Evolutionary conservation across 2,888 invertebrate species (phyloP).

Genomic region (Prenolepis imparis): DNA sequence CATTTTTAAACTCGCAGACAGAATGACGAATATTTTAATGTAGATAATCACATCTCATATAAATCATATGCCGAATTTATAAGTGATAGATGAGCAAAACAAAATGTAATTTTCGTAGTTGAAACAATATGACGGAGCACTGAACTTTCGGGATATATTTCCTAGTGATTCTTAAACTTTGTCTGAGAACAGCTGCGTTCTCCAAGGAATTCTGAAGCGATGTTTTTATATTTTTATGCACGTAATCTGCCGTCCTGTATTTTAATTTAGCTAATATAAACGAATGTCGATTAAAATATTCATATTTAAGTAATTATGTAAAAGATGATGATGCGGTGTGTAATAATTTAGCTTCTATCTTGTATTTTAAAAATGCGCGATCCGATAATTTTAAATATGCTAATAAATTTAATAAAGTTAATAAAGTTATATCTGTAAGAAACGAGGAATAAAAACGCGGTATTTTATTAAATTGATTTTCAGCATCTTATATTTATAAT

Average conservation of each 20-base stretch:
- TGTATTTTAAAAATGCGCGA: not conserved
- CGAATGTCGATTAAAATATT: not conserved
- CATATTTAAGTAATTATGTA: not conserved
- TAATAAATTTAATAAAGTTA: too few species aligned
- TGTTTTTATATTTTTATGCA: conserved; percentile 15
- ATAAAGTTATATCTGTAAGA: conserved; percentile 9
- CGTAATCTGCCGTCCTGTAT: not conserved
- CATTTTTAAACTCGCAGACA: conserved; percentile 14
- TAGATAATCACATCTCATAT: not conserved
- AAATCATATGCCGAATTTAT: conserved; percentile 18
- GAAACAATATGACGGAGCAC: conserved; percentile 36
- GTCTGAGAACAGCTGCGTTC: conserved; percentile 3
- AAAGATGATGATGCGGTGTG: not conserved
- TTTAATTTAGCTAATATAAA: conserved; percentile 1
- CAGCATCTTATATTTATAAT: not conserved
- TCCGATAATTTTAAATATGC: not conserved
- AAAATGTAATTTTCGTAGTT: conserved; percentile 30
- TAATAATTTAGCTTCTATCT: not conserved
- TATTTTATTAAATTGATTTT: conserved; percentile 3
- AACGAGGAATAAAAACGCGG: not conserved
- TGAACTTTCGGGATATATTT: conserved; percentile 36
- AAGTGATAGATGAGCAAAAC: conserved; percentile 31
- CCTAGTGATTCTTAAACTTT: conserved; percentile 43
- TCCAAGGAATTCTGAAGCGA: not conserved
- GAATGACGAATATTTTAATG: not conserved